Conservation (phyloP, 1,140 invertebrate genomes). For the Drosophila sturtevanti region DNA sequence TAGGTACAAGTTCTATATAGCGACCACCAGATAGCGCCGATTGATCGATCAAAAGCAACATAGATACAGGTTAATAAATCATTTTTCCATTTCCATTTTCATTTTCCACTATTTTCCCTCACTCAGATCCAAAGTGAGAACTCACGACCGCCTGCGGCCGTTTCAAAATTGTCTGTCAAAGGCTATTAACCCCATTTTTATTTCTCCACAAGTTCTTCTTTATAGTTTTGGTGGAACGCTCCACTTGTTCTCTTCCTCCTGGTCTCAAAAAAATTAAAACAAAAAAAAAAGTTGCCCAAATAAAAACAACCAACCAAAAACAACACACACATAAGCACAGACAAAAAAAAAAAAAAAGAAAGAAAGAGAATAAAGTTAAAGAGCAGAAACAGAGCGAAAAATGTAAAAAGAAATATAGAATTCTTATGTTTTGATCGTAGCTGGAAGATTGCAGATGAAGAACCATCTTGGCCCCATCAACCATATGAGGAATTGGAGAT, state of each 20-base stretch:
- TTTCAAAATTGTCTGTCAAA: constrained; percentile 60
- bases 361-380: neutral
- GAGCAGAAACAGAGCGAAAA: constrained; percentile 13
- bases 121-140: constrained; percentile 61
- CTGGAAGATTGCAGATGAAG: neutral
- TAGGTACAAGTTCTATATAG: constrained; percentile 40
- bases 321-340: neutral
- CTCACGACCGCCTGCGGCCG: constrained; percentile 70
- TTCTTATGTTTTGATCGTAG: constrained; percentile 5
- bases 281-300: constrained; percentile 38
- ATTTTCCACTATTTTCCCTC: constrained; percentile 8
- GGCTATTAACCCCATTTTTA: constrained; percentile 75
- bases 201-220: neutral
- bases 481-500: no score
- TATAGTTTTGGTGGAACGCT: constrained; percentile 33
- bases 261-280: neutral
- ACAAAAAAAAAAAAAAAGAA: neutral
- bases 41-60: constrained; percentile 74
- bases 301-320: neutral
- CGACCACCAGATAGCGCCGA: constrained; percentile 58
- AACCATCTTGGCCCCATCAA: constrained; percentile 9
- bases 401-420: neutral
- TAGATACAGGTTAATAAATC: constrained; percentile 66
- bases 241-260: constrained; percentile 61
- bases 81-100: constrained; percentile 69